A percentile compares a stretch with the other conserved stretches of the same genome.
These are phyloP conservation scores for Drosophila miranda DNA, from an alignment of 1,140 invertebrate species.

Conservation along the genomic window DNA sequence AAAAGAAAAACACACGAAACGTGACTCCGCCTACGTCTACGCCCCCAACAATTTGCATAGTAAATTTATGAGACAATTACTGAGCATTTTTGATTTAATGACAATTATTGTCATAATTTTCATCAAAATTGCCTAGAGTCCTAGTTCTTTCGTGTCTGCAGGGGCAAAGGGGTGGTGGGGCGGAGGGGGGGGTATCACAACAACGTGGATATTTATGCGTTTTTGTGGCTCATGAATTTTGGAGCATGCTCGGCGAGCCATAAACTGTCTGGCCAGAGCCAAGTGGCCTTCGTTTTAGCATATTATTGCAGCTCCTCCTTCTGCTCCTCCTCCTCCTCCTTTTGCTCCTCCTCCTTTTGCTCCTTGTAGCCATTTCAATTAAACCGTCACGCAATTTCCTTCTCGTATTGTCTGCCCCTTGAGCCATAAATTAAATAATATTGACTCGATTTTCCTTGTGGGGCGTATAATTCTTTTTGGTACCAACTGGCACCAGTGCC, in stretches of 20 bases:
- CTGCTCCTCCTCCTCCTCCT: no score
- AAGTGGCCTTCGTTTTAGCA: slow-evolving; percentile 48
- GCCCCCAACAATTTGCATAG: slow-evolving; percentile 73
- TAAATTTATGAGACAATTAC: slow-evolving; percentile 81
- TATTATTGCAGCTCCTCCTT: slow-evolving; percentile 24
- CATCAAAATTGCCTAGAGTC: slow-evolving; percentile 74
- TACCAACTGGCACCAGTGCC: slow-evolving; percentile 9
- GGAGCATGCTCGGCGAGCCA: slow-evolving; percentile 68
- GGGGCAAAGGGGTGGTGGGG: not conserved
- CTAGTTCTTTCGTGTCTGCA: slow-evolving; percentile 22
- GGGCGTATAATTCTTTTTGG: slow-evolving; percentile 38
- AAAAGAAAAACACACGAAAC: slow-evolving; percentile 54
- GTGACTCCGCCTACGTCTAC: not conserved
- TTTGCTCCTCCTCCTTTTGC: not conserved
- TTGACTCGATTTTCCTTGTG: slow-evolving; percentile 39
- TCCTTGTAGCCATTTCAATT: slow-evolving; percentile 61
- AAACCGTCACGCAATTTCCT: slow-evolving; percentile 75
- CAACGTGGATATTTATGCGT: slow-evolving; percentile 71
- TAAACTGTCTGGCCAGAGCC: slow-evolving; percentile 38
- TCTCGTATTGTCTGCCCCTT: slow-evolving; percentile 63
- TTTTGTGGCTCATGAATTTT: slow-evolving; percentile 78
- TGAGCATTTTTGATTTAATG: slow-evolving; percentile 80
- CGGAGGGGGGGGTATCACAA: slow-evolving; percentile 16
- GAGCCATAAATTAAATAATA: slow-evolving; percentile 65
- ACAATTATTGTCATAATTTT: slow-evolving; percentile 81